phyloP scores from a whole-genome alignment of 2,113 vertebrate genomes.

The Gracilinanus agilis region DNA sequence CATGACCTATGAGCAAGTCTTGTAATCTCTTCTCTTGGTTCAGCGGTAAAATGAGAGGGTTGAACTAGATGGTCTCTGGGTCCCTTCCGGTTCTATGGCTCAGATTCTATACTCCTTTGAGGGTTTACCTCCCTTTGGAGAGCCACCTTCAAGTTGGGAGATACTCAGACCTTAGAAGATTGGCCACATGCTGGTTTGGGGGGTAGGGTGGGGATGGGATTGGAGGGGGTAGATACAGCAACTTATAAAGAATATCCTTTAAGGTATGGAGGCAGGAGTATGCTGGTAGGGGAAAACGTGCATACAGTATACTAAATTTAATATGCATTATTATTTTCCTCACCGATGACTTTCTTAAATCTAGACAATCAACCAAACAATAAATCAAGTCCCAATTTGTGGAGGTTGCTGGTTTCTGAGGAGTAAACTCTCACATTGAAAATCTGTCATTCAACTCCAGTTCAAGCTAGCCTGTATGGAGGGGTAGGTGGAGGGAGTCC shows the following conservation, averaged over 20 bases:
- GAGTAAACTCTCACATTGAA: neutral
- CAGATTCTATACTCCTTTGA: neutral
- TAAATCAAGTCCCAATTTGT: neutral
- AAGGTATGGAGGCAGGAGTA: neutral
- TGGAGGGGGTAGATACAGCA: neutral
- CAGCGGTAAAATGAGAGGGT: neutral
- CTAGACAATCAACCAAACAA: neutral
- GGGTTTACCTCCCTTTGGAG: neutral
- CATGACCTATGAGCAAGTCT: neutral
- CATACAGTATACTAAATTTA: neutral
- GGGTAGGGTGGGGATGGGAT: no score
- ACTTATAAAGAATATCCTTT: neutral
- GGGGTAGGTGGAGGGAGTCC: neutral
- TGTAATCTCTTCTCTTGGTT: neutral
- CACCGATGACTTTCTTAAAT: neutral
- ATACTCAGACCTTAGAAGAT: neutral
- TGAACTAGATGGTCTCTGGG: neutral
- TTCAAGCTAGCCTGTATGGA: neutral
- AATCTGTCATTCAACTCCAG: neutral
- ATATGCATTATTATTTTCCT: neutral
- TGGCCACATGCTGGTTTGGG: neutral
- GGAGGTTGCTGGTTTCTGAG: neutral
- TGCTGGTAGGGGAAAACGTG: neutral
- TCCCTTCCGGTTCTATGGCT: neutral
- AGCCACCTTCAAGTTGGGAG: neutral